Percentiles rank a stretch among this genome's conserved stretches.
Conservation (phyloP, 2,888 invertebrate species). For the Dryocosmus kuriphilus region DNA sequence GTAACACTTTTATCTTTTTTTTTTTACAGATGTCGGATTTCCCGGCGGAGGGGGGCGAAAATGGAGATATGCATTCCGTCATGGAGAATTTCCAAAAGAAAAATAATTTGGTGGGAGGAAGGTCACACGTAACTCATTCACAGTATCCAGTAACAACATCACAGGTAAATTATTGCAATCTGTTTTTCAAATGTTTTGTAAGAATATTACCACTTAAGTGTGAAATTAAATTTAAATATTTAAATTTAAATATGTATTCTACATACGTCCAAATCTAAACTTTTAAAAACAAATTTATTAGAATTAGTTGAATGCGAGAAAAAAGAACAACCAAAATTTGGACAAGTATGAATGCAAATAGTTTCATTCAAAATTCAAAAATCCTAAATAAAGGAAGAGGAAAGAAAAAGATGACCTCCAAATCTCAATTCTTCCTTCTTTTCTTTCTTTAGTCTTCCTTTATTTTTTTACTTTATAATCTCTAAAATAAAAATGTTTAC, state of each 20-base stretch:
- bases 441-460: no score
- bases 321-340: no score
- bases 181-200: not conserved
- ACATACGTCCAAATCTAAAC: not conserved
- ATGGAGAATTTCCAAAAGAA: conserved; percentile 87
- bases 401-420: no score
- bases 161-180: conserved; percentile 76
- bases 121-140: conserved; percentile 66
- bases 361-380: no score
- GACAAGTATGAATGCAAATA: no score
- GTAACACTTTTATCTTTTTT: conserved; percentile 44
- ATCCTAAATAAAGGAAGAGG: no score
- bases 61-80: conserved; percentile 83
- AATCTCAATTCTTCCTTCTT: no score
- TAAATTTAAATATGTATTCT: not conserved
- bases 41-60: conserved; percentile 81
- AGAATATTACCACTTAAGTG: not conserved
- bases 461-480: no score
- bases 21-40: conserved; percentile 80
- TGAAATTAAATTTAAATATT: not conserved
- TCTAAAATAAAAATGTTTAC: no score
- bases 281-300: not conserved
- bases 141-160: conserved; percentile 80
- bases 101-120: conserved; percentile 77
- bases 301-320: no score